phyloP scores from a whole-genome alignment of 2,888 invertebrate genomes.

The Acronicta alni region DNA sequence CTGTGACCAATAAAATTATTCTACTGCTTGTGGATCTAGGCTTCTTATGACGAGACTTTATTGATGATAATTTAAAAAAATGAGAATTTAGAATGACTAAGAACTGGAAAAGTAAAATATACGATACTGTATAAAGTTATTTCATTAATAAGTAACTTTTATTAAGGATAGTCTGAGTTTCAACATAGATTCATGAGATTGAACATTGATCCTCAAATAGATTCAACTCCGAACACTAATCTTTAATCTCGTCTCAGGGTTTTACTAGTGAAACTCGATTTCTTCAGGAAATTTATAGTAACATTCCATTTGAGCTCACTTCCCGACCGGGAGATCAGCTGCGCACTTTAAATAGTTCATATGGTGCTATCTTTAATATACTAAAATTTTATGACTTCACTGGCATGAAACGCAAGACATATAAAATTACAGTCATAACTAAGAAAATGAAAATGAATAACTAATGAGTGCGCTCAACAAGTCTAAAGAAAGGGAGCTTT shows the following conservation, averaged over 20 bases:
- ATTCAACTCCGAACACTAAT: slow-evolving; percentile 10
- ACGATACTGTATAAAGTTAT: background rate
- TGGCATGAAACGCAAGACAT: slow-evolving; percentile 65
- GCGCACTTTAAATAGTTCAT: slow-evolving; percentile 52
- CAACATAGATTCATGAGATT: background rate
- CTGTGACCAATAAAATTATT: background rate
- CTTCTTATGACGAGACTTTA: background rate
- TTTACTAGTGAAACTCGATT: slow-evolving; percentile 41
- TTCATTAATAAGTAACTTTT: background rate
- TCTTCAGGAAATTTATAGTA: slow-evolving; percentile 41
- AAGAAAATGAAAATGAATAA: slow-evolving; percentile 83
- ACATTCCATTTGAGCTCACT: slow-evolving; percentile 43
- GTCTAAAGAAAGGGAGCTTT: slow-evolving; percentile 75
- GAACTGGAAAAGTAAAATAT: background rate
- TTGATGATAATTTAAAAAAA: too few relatives aligned
- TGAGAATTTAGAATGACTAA: background rate
- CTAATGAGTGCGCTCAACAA: slow-evolving; percentile 80
- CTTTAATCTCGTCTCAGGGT: slow-evolving; percentile 31
- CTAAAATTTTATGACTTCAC: slow-evolving; percentile 68
- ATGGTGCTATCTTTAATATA: slow-evolving; percentile 52
- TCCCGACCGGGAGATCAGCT: slow-evolving; percentile 50
- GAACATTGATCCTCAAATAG: background rate
- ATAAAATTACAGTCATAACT: slow-evolving; percentile 75
- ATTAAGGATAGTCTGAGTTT: background rate
- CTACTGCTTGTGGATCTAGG: background rate